Base-by-base conservation (phyloP, 2,888 invertebrate genomes). In the Hymenopus coronatus region DNA sequence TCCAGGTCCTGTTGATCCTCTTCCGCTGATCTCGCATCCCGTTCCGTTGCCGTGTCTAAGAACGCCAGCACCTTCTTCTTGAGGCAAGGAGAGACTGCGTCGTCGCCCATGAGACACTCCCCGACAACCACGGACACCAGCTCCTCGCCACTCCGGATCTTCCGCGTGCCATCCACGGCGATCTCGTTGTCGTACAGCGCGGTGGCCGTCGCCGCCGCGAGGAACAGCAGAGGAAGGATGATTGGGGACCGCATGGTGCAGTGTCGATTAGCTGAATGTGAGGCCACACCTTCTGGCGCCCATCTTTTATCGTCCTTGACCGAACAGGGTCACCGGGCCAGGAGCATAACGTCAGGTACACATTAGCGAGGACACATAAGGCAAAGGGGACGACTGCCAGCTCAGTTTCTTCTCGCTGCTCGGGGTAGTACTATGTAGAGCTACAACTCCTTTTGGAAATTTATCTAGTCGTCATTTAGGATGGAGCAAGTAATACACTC, bases 21-120 rank as follows among this genome's bases (percentile, higher is more conserved):
- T 0, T 92, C 93, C 89, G 96, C 94, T 83, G 95, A 96, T 70
- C 54, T 70, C 4, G 20, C 54, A 20, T 70, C 54, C 54, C 54
- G 54, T 20, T 70, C 54, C 6, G 54, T 70, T 6, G 54, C 54
- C 4, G 54, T 70, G 93, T 97, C 97, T 94, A 97, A 94, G 93
- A 96, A 97, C 89, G 95, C 95, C 54, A 97, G 94, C 91, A 97
- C 96, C 93, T 97, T 96, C 93, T 95, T 95, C 94, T 97, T 97
- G 91, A 97, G 94, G 92, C 97, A 97, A 93, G 97, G 96, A 12
- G 95, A 95, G 33, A 89, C 88, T 15, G 33, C n/a, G 12, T 87
- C 40, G 27, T 83, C 40, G 86, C 95, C 94, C 91, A 94, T 94
- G 92, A 96, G 95, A 94, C 97, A 97, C 92, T 96, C 96, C 93